Evolutionary conservation across 2,797 vertebrate genomes (phyloP).

Genomic region (Geranospiza caerulescens): DNA sequence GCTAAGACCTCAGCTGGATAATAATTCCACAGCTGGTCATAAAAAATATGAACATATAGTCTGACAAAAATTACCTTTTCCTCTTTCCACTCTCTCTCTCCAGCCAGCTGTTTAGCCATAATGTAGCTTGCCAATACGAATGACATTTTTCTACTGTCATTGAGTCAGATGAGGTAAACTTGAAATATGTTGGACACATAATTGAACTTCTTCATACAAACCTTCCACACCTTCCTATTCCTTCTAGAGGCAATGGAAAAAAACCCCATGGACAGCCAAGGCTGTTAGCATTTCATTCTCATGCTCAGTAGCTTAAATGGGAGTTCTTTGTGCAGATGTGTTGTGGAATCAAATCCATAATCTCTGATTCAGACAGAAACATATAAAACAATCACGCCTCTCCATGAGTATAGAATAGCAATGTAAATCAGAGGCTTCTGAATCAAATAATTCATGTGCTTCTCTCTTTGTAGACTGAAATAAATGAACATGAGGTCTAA

Average conservation of each 20-base stretch:
- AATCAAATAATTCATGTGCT: neutral
- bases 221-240: neutral
- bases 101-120: neutral
- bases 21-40: neutral
- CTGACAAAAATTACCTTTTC: neutral
- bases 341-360: neutral
- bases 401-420: neutral
- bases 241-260: neutral
- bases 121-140: neutral
- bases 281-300: neutral
- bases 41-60: neutral
- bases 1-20: neutral
- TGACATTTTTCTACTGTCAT: neutral
- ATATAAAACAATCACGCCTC: neutral
- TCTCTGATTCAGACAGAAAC: neutral
- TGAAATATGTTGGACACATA: neutral
- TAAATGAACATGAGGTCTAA: neutral
- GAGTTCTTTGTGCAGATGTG: neutral
- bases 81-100: neutral
- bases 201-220: neutral
- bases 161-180: neutral
- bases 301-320: neutral
- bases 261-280: neutral
- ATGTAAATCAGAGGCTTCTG: neutral
- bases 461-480: neutral